Evolutionary conservation across 2,797 vertebrate genomes (phyloP), one percentile per base, ranked within the genome.

Genomic region (Phalloptychus januarius): DNA sequence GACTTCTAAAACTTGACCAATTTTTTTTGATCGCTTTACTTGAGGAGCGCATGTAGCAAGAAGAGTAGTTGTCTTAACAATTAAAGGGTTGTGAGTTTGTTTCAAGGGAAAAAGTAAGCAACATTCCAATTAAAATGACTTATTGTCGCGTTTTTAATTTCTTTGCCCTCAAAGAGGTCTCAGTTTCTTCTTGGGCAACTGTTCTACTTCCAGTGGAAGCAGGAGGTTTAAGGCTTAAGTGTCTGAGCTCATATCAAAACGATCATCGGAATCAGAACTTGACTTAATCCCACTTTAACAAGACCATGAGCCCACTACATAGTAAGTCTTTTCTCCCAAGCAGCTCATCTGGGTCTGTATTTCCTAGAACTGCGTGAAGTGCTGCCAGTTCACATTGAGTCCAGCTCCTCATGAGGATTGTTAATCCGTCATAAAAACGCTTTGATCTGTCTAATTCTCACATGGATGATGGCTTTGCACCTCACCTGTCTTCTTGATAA

Each of bases 381-480:
- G 7, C 31, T 65, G 40, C 33, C 40, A 1, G 12, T 56, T 70
- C 63, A 56, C 5, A 1, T 73, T 46, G 67, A 13, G n/a, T 0
- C 15, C 63, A 25, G 28, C 20, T 77, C 71, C 38, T 44, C 50
- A 15, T 1, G 48, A 71, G 40, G 75, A 65, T 65, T 71, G 70
- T 31, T 87, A 85, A 86, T 84, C 88, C 85, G 48, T 69, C 76
- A 46, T 38, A 80, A 36, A 77, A 83, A 67, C 44, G 0, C 90
- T 92, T 91, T 93, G 87, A 91, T 93, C 89, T 83, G 25, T 52
- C 31, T 54, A 67, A 77, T 79, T 36, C 58, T 65, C 46, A 4
- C 73, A 48, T 79, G 1, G 4, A 38, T 1, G 78, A 44, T 23
- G 77, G 82, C 80, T 31, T 10, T 52, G 58, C 75, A 72, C 79